Evolutionary conservation across 1,140 invertebrate species (phyloP).

Genomic region (Drosophila funebris): DNA sequence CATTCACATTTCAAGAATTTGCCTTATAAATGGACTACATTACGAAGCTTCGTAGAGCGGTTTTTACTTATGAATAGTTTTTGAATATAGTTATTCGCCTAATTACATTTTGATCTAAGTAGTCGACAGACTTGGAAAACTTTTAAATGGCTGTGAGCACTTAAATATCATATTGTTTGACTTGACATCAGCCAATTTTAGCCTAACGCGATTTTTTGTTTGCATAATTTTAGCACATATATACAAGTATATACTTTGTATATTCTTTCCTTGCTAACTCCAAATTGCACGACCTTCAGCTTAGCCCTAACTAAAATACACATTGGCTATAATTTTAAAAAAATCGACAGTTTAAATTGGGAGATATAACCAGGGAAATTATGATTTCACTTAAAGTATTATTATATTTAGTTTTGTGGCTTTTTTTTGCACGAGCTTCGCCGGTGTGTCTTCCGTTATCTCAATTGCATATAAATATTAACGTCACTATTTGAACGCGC

Average conservation of each 20-base stretch:
- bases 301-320: background rate
- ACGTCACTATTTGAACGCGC: constrained; percentile 61
- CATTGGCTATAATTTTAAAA: too few species aligned
- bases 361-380: constrained; percentile 18
- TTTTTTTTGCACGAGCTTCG: constrained; percentile 39
- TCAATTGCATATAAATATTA: constrained; percentile 63
- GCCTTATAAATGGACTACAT: too few species aligned
- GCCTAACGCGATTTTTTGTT: background rate
- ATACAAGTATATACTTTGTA: background rate
- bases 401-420: constrained; percentile 9
- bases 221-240: constrained; percentile 12
- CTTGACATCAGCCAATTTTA: background rate
- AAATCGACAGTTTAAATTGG: too few species aligned
- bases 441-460: constrained; percentile 10
- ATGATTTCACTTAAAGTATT: constrained; percentile 17
- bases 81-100: background rate
- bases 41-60: too few species aligned
- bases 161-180: constrained; percentile 24
- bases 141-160: background rate
- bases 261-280: constrained; percentile 10
- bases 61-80: too few species aligned
- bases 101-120: background rate
- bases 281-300: background rate
- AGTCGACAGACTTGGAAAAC: background rate
- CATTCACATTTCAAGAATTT: too few species aligned